Evolutionary conservation across 1,140 invertebrate genomes (phyloP).

Genomic region (Lasaia peninsularis): DNA sequence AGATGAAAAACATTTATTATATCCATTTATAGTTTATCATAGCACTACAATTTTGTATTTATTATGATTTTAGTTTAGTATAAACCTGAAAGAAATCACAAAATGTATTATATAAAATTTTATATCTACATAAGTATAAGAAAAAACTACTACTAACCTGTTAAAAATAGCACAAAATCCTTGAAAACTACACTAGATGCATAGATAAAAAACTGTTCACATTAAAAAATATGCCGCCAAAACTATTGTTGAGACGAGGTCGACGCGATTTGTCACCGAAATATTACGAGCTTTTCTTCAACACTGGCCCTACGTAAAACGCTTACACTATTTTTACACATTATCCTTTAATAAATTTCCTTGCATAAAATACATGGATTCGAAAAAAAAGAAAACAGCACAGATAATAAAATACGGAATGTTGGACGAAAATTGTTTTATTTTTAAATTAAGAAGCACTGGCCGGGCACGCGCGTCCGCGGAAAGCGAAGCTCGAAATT

Average conservation of each 20-base stretch:
- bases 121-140: no score
- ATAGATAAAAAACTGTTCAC: conserved; percentile 31
- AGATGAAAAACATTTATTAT: no score
- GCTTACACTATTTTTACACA: conserved; percentile 51
- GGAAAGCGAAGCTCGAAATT: conserved; percentile 62
- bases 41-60: no score
- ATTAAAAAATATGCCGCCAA: conserved; percentile 42
- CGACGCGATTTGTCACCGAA: conserved; percentile 47
- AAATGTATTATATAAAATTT: no score
- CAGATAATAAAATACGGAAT: conserved; percentile 25
- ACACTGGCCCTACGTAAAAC: conserved; percentile 30
- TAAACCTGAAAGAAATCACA: no score
- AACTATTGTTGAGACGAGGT: conserved; percentile 39
- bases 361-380: conserved; percentile 7
- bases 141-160: conserved; percentile 17
- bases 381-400: conserved; percentile 12
- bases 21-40: no score
- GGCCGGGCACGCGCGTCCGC: conserved; percentile 54
- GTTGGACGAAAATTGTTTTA: conserved; percentile 52
- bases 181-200: conserved; percentile 18
- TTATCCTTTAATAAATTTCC: conserved; percentile 31
- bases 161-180: conserved; percentile 23
- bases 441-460: conserved; percentile 58
- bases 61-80: no score
- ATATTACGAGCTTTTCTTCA: conserved; percentile 32